Evolutionary conservation across 2,888 invertebrate species (phyloP).

Genomic region (Nemotelus nigrinus): DNA sequence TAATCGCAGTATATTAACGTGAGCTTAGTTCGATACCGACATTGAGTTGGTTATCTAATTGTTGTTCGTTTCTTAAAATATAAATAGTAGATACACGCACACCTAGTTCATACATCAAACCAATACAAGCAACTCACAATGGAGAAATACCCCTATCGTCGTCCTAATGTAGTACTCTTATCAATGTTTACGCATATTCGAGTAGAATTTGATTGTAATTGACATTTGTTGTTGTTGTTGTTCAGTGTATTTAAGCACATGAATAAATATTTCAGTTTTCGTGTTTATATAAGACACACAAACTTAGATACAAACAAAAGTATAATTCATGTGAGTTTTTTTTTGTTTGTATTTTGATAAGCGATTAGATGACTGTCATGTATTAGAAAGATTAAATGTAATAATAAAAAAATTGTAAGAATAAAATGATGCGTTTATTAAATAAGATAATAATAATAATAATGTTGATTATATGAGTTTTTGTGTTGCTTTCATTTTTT

Average conservation of each 20-base stretch:
- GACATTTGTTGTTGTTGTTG: not conserved
- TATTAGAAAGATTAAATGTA: not conserved
- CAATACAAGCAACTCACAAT: no score
- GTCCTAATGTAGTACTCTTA: no score
- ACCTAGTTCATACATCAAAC: no score
- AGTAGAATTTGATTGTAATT: conserved; percentile 11
- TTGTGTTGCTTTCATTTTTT: not conserved
- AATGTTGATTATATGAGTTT: not conserved
- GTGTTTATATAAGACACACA: not conserved
- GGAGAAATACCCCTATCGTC: no score
- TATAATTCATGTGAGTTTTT: conserved; percentile 1
- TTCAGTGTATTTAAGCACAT: not conserved
- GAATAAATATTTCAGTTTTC: not conserved
- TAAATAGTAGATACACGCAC: no score
- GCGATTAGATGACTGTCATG: not conserved
- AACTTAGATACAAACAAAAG: not conserved
- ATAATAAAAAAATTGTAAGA: conserved; percentile 3
- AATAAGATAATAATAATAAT: not conserved
- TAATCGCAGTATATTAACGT: not conserved
- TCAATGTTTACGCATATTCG: not conserved
- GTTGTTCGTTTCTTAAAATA: not conserved
- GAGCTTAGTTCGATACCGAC: not conserved
- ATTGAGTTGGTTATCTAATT: not conserved
- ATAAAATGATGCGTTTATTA: conserved; percentile 21
- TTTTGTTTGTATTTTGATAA: conserved; percentile 9